A percentile compares a stretch with the other conserved stretches of the same genome.
phyloP scores from a whole-genome alignment of 2,888 invertebrate genomes.

The Platyscelio sp. region DNA sequence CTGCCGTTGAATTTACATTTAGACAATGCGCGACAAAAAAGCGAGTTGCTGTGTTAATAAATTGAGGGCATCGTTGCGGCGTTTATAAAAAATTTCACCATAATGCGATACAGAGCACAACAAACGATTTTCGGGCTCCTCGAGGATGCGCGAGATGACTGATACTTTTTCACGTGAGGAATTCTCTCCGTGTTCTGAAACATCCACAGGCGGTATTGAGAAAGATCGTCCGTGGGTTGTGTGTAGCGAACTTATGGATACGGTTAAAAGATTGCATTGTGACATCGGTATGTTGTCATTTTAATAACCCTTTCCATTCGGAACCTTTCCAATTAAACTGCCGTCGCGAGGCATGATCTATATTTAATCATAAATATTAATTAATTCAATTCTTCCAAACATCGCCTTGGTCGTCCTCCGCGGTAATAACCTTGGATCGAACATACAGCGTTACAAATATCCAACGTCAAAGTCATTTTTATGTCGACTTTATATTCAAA shows the following conservation, averaged over 20 bases:
- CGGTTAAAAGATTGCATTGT: constrained; percentile 57
- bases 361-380: constrained; percentile 43
- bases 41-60: constrained; percentile 17
- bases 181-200: constrained; percentile 52
- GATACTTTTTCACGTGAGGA: constrained; percentile 53
- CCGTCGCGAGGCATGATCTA: constrained; percentile 39
- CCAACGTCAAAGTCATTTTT: no score
- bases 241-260: constrained; percentile 38
- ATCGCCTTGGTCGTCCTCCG: background rate
- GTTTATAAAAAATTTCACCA: constrained; percentile 32
- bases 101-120: constrained; percentile 38
- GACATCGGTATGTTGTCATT: constrained; percentile 66
- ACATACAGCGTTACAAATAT: no score
- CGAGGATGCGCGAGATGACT: constrained; percentile 50
- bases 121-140: constrained; percentile 42
- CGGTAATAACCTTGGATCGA: background rate
- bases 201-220: constrained; percentile 56
- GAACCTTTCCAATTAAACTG: constrained; percentile 52
- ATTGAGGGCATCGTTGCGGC: constrained; percentile 26
- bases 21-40: no score
- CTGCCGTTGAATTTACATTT: no score
- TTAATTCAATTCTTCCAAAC: constrained; percentile 1
- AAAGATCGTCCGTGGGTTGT: constrained; percentile 45
- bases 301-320: constrained; percentile 53
- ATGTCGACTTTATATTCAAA: no score